Evolutionary conservation across 2,888 invertebrate genomes (phyloP).

Genomic region (Patella ulyssiponensis): DNA sequence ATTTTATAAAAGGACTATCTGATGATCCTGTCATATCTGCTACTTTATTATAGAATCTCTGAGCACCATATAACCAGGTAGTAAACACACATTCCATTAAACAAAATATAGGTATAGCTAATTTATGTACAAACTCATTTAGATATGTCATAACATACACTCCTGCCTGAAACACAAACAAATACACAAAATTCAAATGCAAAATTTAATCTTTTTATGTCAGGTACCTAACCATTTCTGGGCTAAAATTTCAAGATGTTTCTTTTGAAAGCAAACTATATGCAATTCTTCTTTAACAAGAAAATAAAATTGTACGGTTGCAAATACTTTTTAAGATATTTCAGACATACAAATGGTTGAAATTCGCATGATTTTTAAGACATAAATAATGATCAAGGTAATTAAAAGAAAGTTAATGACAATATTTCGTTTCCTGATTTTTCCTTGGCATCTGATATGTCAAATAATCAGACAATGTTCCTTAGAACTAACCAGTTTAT

Average conservation of each 20-base stretch:
- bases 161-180: conserved; percentile 48
- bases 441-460: too few relatives aligned
- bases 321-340: too few relatives aligned
- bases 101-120: conserved; percentile 48
- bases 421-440: too few relatives aligned
- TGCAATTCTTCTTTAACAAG: too few relatives aligned
- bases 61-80: conserved; percentile 61
- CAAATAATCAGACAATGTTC: too few relatives aligned
- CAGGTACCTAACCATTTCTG: background rate
- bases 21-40: conserved; percentile 61
- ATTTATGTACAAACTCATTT: conserved; percentile 44
- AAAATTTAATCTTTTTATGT: background rate
- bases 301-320: too few relatives aligned
- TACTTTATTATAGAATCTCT: conserved; percentile 53
- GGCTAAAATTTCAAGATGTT: background rate
- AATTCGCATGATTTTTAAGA: too few relatives aligned
- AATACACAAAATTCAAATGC: background rate
- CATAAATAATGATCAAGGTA: too few relatives aligned
- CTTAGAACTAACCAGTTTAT: too few relatives aligned
- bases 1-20: conserved; percentile 59
- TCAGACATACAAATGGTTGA: too few relatives aligned
- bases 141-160: conserved; percentile 49
- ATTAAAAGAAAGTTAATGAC: too few relatives aligned
- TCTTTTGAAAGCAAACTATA: background rate
- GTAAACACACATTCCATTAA: conserved; percentile 51